Evolutionary conservation across 2,113 vertebrate genomes (phyloP).

Genomic region (Ailuropoda melanoleuca): DNA sequence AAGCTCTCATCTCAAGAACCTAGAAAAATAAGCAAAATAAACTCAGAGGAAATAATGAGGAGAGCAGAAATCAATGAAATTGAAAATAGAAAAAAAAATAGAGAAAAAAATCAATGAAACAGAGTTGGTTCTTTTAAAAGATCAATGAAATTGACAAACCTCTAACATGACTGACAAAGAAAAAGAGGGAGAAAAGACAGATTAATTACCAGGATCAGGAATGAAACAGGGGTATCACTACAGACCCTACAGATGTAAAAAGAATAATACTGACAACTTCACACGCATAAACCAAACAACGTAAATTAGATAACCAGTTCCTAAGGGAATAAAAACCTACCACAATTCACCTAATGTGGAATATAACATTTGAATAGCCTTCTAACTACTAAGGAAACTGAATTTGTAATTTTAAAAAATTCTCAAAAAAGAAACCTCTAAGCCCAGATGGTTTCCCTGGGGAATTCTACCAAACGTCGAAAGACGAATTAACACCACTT

Average conservation of each 20-base stretch:
- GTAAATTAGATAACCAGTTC: background rate
- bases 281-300: too few species aligned
- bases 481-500: background rate
- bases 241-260: background rate
- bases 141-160: background rate
- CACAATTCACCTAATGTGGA: background rate
- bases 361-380: background rate
- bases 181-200: background rate
- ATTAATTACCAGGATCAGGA: background rate
- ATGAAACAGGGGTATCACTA: background rate
- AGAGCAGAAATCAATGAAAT: background rate
- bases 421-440: background rate
- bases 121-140: background rate
- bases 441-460: background rate
- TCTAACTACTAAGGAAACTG: background rate
- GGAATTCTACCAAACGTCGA: background rate
- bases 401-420: background rate
- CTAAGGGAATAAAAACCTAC: background rate
- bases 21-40: background rate
- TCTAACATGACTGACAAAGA: background rate
- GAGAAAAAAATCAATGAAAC: background rate
- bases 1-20: background rate
- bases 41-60: background rate
- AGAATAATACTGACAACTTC: background rate
- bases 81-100: background rate